Evolutionary conservation across 2,888 invertebrate genomes (phyloP).

Genomic region (Xylota segnis): DNA sequence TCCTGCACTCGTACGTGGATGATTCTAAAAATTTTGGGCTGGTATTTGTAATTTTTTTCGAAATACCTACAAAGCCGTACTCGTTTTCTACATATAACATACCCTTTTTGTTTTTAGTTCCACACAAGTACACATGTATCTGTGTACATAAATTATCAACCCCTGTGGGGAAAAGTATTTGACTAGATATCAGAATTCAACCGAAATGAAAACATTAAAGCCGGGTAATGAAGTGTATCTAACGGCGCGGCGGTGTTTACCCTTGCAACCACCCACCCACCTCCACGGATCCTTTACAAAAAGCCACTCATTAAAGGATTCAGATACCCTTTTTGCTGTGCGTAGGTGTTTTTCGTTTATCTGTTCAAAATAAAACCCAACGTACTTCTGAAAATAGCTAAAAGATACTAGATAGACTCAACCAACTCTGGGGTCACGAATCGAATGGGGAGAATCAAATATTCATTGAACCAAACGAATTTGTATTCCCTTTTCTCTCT

Average conservation of each 20-base stretch:
- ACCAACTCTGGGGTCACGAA: conserved; percentile 10
- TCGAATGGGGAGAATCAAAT: conserved; percentile 43
- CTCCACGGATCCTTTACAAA: conserved; percentile 3
- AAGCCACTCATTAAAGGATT: conserved; percentile 52
- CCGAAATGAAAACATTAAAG: conserved; percentile 76
- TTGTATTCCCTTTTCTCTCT: no score
- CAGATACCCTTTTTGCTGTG: neutral
- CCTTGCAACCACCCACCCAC: conserved; percentile 20
- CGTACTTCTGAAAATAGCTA: conserved; percentile 31
- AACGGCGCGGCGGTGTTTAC: conserved; percentile 54
- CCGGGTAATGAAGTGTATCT: conserved; percentile 76
- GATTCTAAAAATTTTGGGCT: conserved; percentile 33
- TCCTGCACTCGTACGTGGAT: conserved; percentile 27
- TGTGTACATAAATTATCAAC: conserved; percentile 61
- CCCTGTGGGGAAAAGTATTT: conserved; percentile 23
- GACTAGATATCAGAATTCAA: conserved; percentile 74
- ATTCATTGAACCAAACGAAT: conserved; percentile 67
- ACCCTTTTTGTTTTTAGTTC: conserved; percentile 32
- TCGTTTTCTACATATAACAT: conserved; percentile 11
- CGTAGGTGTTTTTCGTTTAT: conserved; percentile 53
- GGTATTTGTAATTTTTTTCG: conserved; percentile 28
- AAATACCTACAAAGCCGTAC: neutral
- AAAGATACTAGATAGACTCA: conserved; percentile 36
- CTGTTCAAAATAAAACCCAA: conserved; percentile 24
- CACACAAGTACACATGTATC: conserved; percentile 32